These are phyloP conservation scores for Choloepus hoffmanni DNA, from an alignment of 2,113 vertebrate genomes.

Conservation along the genomic window DNA sequence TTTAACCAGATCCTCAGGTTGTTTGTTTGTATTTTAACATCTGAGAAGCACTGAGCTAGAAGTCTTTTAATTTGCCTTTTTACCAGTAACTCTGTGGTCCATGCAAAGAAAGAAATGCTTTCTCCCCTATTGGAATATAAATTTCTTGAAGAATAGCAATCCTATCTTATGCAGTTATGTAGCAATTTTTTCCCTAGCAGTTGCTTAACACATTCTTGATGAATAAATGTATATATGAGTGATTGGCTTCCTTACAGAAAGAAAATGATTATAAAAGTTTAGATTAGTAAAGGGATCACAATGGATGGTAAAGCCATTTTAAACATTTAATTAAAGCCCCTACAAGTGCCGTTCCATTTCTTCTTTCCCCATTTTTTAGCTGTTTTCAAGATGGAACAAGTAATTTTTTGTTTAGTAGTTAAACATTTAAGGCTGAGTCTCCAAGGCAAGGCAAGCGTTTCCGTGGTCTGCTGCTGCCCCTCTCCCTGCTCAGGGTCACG, in stretches of 20 bases:
- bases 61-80: background rate
- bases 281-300: slow-evolving; percentile 58
- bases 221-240: slow-evolving; percentile 1
- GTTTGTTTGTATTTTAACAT: background rate
- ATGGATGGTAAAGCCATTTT: background rate
- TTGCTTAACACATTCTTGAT: background rate
- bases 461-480: background rate
- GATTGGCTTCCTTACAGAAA: slow-evolving; percentile 26
- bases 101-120: background rate
- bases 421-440: background rate
- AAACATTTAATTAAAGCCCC: slow-evolving; percentile 60
- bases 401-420: slow-evolving; percentile 29
- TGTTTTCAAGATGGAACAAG: background rate
- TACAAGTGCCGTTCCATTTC: background rate
- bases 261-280: background rate
- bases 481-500: background rate
- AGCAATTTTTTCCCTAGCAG: background rate
- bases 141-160: background rate
- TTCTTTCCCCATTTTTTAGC: background rate
- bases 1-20: slow-evolving; percentile 4
- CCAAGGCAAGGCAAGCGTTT: background rate
- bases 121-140: background rate
- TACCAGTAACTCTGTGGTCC: no score
- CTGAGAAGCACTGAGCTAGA: background rate
- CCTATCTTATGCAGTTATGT: background rate